Base-by-base conservation (phyloP, 1,140 invertebrate species). In the Ylistrum balloti region DNA sequence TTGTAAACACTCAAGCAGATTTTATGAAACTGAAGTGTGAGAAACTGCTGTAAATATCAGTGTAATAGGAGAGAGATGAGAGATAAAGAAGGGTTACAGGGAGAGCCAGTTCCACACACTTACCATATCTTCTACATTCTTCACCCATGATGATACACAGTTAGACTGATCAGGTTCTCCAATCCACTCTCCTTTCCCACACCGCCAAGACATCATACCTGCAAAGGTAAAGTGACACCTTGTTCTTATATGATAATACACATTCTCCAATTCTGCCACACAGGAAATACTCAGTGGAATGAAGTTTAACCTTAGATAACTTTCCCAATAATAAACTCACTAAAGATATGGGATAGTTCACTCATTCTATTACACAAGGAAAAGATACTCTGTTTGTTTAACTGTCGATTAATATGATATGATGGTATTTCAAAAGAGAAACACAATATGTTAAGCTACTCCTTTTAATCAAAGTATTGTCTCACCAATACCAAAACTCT, bases 101-200 rank as follows among this genome's bases (percentile, higher is more conserved):
- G 20, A 15, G 28, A 85, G 2, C 2, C 17, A 33, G 41, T 22
- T 74, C 9, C 15, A 56, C n/a, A 45, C 22, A 90, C 92, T 92
- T 88, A 96, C 93, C 90, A 94, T 86, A 33, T 93, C 92, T 33
- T 92, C 91, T 0, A 99, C 96, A 90, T 97, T 98, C 41, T 98
- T 98, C 0, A 99, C 96, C 98, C 98, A 99, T 0, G 98, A 97
- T 0, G 98, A 99, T 17, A 98, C 97, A 95, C 99, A 99, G 95
- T 99, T 98, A 93, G 98, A 98, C 22, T 99, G 96, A 96, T 99
- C 98, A 11, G 98, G 98, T 9, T 97, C 97, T 3, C 97, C 96
- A 86, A 97, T 97, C 98, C 99, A 99, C 88, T 96, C 96, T 90
- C 94, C 90, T 86, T 45, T 85, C 74, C 94, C 94, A 94, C 96